A percentile compares a stretch with the other conserved stretches of the same genome.
Evolutionary conservation across 2,888 invertebrate species (phyloP).

Genomic region (Acanthacorydalis orientalis): DNA sequence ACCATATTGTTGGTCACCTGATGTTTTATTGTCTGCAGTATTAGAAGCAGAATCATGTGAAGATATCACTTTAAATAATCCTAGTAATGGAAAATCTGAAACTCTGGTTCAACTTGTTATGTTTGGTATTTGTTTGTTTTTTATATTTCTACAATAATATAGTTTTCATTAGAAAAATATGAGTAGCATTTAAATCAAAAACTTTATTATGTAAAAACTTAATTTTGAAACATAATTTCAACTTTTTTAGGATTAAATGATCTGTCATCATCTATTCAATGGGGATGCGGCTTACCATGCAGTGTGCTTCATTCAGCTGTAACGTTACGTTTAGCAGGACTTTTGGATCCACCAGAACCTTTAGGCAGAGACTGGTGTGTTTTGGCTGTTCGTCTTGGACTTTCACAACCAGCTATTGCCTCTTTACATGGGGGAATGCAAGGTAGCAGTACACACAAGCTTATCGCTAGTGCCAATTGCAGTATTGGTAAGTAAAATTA

Average conservation of each 20-base stretch:
- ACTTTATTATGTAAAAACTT: no score
- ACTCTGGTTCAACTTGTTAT: constrained; percentile 37
- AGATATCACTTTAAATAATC: constrained; percentile 27
- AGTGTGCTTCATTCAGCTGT: constrained; percentile 40
- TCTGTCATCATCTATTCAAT: constrained; percentile 20
- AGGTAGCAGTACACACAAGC: constrained; percentile 24
- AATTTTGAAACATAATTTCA: no score
- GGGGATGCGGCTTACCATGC: constrained; percentile 40
- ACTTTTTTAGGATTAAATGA: not conserved
- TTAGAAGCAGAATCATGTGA: constrained; percentile 25
- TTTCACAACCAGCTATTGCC: constrained; percentile 25
- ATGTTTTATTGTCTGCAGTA: constrained; percentile 23
- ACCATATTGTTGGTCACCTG: constrained; percentile 25
- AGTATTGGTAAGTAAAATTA: constrained; percentile 20
- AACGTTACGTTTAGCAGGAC: constrained; percentile 41
- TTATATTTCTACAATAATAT: not conserved
- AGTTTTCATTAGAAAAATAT: not conserved
- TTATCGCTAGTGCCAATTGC: constrained; percentile 23
- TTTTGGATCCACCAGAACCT: constrained; percentile 55
- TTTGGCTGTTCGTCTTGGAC: constrained; percentile 48
- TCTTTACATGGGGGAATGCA: constrained; percentile 21
- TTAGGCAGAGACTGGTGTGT: constrained; percentile 64
- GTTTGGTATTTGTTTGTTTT: constrained; percentile 27
- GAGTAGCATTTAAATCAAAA: no score
- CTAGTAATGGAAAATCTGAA: constrained; percentile 31